These are phyloP conservation scores for Procavia capensis DNA, from an alignment of 2,113 vertebrate genomes.

Conservation along the genomic window DNA sequence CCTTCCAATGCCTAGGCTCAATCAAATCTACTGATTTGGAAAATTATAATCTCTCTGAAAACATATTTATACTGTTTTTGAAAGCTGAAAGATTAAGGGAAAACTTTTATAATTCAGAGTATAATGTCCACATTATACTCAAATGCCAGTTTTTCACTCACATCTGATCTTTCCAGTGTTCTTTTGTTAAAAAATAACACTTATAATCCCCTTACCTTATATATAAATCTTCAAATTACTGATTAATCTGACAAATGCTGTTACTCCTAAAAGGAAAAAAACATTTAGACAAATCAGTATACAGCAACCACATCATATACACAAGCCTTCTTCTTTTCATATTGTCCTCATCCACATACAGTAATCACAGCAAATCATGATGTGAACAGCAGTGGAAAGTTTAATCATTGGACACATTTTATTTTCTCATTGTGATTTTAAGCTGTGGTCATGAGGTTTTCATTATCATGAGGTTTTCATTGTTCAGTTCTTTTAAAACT, in stretches of 20 bases:
- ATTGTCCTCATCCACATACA: slow-evolving; percentile 80
- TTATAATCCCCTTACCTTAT: slow-evolving; percentile 67
- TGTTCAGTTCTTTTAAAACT: not conserved
- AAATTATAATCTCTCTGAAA: slow-evolving; percentile 25
- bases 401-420: slow-evolving; percentile 84
- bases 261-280: slow-evolving; percentile 68
- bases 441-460: not conserved
- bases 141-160: slow-evolving; percentile 11
- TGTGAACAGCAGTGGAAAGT: slow-evolving; percentile 86
- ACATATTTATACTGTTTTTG: not conserved
- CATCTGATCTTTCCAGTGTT: not conserved
- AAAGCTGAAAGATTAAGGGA: slow-evolving; percentile 7
- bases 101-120: not conserved
- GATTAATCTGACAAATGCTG: slow-evolving; percentile 13
- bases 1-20: not conserved
- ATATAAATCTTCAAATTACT: slow-evolving; percentile 55
- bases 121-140: not conserved
- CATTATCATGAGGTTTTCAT: not conserved
- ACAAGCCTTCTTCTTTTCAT: not conserved
- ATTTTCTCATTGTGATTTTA: not conserved
- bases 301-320: not conserved
- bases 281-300: slow-evolving; percentile 28
- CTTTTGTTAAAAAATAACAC: not conserved
- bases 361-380: slow-evolving; percentile 85
- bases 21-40: not conserved